phyloP scores from a whole-genome alignment of 2,797 vertebrate species.

The Silurus aristotelis region DNA sequence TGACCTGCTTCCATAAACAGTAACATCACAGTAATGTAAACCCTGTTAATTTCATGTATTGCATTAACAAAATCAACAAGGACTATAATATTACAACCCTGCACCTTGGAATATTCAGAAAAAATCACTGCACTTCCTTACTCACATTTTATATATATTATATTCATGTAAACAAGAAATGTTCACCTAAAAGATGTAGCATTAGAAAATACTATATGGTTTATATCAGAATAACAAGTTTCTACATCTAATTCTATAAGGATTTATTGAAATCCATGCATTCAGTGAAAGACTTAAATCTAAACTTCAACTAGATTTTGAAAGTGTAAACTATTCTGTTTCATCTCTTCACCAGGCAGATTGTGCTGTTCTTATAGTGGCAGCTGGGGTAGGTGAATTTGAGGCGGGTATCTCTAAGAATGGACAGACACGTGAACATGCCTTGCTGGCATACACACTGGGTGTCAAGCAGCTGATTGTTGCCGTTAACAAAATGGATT shows the following conservation, averaged over 20 bases:
- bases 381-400: slow-evolving; percentile 83
- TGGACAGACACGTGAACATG: slow-evolving; percentile 84
- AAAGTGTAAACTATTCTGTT: neutral
- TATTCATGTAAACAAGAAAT: no score
- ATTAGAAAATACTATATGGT: neutral
- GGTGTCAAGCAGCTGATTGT: slow-evolving; percentile 84
- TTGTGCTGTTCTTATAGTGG: slow-evolving; percentile 84
- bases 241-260: neutral
- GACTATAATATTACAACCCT: no score
- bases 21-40: no score
- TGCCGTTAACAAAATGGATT: slow-evolving; percentile 69
- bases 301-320: neutral
- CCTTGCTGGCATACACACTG: slow-evolving; percentile 84
- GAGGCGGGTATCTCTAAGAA: slow-evolving; percentile 86
- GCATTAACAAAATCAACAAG: no score
- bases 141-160: no score
- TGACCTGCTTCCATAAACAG: no score
- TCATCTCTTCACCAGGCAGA: slow-evolving; percentile 72
- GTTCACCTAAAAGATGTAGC: no score
- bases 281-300: neutral
- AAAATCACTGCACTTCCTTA: no score
- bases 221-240: neutral
- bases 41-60: no score
- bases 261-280: neutral
- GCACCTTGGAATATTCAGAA: no score